phyloP scores from a whole-genome alignment of 2,797 vertebrate genomes.

The Sus cebifrons region DNA sequence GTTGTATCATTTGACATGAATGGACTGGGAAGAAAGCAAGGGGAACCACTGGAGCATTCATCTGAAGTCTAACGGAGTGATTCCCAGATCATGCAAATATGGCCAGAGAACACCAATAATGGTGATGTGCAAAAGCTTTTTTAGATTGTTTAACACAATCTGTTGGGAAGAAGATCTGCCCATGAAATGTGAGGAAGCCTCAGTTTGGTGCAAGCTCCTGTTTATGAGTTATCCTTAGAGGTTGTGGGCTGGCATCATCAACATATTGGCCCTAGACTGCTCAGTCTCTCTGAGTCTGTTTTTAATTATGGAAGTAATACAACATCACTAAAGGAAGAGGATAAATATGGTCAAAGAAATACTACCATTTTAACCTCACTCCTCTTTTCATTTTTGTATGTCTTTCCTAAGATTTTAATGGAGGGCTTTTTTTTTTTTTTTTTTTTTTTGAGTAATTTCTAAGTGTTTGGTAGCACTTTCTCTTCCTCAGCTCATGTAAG shows the following conservation, averaged over 20 bases:
- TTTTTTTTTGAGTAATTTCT: neutral
- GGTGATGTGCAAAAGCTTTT: neutral
- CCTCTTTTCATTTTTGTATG: neutral
- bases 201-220: rapidly evolving
- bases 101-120: neutral
- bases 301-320: neutral
- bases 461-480: neutral
- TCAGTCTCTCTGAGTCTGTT: neutral
- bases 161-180: neutral
- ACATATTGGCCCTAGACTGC: no score
- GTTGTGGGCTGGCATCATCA: neutral
- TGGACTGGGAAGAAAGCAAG: neutral
- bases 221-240: neutral
- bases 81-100: neutral
- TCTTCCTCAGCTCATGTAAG: neutral
- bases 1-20: neutral
- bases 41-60: neutral
- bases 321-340: neutral
- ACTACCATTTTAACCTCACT: neutral
- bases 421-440: neutral
- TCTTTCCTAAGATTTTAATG: neutral
- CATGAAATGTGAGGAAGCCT: neutral
- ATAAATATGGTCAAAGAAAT: neutral
- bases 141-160: neutral
- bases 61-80: neutral